phyloP scores from a whole-genome alignment of 2,113 vertebrate genomes.

The Genyomyrus donnyi region DNA sequence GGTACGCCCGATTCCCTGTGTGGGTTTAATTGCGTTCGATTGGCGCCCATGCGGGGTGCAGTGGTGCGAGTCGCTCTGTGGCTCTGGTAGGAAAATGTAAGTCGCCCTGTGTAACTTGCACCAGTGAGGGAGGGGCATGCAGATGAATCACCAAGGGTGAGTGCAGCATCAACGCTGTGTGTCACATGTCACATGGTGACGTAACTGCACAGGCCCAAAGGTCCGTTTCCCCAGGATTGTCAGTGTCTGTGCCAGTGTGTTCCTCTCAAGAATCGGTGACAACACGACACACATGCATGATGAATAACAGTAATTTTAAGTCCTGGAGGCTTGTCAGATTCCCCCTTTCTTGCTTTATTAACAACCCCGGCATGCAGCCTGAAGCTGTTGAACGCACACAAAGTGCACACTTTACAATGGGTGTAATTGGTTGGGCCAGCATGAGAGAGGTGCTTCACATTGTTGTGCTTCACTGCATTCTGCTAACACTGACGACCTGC shows the following conservation, averaged over 20 bases:
- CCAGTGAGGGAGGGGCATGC: not conserved
- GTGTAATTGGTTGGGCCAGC: not conserved
- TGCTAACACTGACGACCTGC: not conserved
- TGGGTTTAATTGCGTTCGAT: not conserved
- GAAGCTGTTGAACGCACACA: not conserved
- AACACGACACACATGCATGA: not conserved
- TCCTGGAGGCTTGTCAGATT: not conserved
- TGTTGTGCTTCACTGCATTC: not conserved
- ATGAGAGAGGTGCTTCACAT: not conserved
- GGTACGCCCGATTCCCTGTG: not conserved
- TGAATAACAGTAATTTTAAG: not conserved
- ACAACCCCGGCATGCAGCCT: not conserved
- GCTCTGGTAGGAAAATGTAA: not conserved
- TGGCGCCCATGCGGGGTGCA: not conserved
- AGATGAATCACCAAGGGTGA: not conserved
- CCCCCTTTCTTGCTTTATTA: not conserved
- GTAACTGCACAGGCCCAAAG: not conserved
- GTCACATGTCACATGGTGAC: not conserved
- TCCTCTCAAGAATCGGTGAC: not conserved
- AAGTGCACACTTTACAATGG: not conserved
- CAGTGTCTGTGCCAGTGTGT: not conserved
- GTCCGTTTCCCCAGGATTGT: not conserved
- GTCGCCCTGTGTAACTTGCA: not conserved
- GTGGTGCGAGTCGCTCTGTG: not conserved
- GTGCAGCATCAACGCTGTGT: not conserved